phyloP scores from a whole-genome alignment of 2,113 vertebrate genomes.

The Montifringilla adamsi region DNA sequence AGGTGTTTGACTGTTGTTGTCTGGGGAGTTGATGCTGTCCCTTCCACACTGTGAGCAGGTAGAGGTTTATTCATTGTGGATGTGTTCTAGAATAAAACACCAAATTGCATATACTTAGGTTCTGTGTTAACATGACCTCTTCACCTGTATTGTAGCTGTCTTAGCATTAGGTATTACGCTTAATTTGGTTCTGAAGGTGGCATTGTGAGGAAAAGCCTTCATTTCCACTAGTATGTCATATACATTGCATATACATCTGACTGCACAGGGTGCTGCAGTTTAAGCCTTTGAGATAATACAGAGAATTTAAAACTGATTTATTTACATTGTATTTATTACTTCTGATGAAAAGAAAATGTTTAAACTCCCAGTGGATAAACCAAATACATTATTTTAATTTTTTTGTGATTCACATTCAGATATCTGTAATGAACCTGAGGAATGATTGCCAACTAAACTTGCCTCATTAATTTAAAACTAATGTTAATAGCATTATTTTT shows the following conservation, averaged over 20 bases:
- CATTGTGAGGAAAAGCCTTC: neutral
- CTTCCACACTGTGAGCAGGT: neutral
- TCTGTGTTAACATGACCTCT: neutral
- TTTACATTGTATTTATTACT: neutral
- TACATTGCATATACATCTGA: neutral
- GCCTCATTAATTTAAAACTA: conserved; percentile 1
- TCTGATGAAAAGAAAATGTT: neutral
- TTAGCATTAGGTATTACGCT: neutral
- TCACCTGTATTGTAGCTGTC: neutral
- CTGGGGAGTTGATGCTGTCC: neutral
- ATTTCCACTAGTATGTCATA: neutral
- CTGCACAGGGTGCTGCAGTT: neutral
- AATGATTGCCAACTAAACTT: neutral
- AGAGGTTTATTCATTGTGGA: neutral
- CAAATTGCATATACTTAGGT: neutral
- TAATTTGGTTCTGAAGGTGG: neutral
- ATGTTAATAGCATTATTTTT: conserved; percentile 7
- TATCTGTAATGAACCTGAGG: neutral
- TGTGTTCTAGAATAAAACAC: neutral
- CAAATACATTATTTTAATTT: neutral
- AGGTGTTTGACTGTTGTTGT: neutral
- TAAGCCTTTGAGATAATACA: neutral
- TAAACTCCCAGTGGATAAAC: neutral
- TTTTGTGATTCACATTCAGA: neutral
- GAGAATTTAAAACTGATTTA: neutral